A percentile compares a stretch with the other conserved stretches of the same genome.
Evolutionary conservation across 2,888 invertebrate species (phyloP).

Genomic region (Nemoura dubitans): DNA sequence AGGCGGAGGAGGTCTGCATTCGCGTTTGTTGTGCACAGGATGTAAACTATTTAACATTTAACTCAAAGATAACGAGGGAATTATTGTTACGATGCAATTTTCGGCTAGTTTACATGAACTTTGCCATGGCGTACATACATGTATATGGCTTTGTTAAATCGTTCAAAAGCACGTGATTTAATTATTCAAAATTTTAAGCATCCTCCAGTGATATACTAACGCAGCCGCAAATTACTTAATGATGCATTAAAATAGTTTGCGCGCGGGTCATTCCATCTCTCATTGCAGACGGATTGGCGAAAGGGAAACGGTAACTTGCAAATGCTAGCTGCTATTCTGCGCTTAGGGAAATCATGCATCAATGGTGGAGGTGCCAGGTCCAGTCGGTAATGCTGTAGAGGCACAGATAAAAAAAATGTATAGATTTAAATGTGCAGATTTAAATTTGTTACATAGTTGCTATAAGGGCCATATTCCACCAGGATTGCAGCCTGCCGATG

Average conservation of each 20-base stretch:
- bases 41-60: slow-evolving; percentile 3
- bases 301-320: neutral
- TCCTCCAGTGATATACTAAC: neutral
- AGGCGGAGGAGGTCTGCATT: too few species aligned
- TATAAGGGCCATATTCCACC: too few species aligned
- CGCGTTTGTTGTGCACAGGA: neutral
- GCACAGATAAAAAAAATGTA: too few species aligned
- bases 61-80: slow-evolving; percentile 20
- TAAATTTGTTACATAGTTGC: too few species aligned
- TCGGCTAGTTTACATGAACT: neutral
- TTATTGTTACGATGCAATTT: slow-evolving; percentile 22
- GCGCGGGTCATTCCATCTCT: neutral
- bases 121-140: neutral
- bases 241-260: neutral
- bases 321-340: neutral
- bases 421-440: too few species aligned
- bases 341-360: neutral
- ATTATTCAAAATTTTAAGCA: neutral
- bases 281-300: neutral
- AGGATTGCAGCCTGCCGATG: too few species aligned
- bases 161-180: neutral
- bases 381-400: too few species aligned
- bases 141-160: neutral
- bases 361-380: neutral
- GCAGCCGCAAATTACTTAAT: neutral